Percentiles rank a stretch among this genome's conserved stretches.
Evolutionary conservation across 2,113 vertebrate genomes (phyloP).

Genomic region (Pseudolaguvia tuberculata): DNA sequence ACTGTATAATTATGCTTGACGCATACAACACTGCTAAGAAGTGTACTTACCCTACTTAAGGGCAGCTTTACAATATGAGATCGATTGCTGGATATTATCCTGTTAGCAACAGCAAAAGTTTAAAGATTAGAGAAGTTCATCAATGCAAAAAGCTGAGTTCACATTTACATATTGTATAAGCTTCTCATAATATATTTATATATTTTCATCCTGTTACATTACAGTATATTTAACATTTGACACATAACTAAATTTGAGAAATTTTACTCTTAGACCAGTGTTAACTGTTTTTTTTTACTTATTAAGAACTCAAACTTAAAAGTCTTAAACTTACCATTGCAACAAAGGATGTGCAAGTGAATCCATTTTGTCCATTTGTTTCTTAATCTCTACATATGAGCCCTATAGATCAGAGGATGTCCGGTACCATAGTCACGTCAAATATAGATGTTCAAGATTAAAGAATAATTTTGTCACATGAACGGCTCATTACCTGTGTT

Average conservation of each 20-base stretch:
- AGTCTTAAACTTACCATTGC: slow-evolving; percentile 76
- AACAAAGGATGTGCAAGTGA: slow-evolving; percentile 87
- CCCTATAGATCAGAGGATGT: slow-evolving; percentile 66
- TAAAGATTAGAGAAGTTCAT: not conserved
- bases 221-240: no score
- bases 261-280: not conserved
- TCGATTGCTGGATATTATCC: slow-evolving; percentile 96
- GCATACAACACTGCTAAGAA: not conserved
- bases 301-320: not conserved
- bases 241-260: no score
- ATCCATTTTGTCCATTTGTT: slow-evolving; percentile 93
- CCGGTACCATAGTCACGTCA: not conserved
- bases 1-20: not conserved
- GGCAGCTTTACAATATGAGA: slow-evolving; percentile 96
- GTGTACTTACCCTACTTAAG: slow-evolving; percentile 81
- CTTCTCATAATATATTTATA: not conserved
- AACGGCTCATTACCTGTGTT: slow-evolving; percentile 76
- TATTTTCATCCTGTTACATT: no score
- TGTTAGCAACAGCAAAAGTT: slow-evolving; percentile 45
- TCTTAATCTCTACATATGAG: slow-evolving; percentile 91
- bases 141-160: not conserved
- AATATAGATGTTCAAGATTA: not conserved
- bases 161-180: not conserved
- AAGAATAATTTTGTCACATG: not conserved
- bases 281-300: not conserved